Conservation (phyloP, 2,797 vertebrate species). For the Glossophaga mutica region DNA sequence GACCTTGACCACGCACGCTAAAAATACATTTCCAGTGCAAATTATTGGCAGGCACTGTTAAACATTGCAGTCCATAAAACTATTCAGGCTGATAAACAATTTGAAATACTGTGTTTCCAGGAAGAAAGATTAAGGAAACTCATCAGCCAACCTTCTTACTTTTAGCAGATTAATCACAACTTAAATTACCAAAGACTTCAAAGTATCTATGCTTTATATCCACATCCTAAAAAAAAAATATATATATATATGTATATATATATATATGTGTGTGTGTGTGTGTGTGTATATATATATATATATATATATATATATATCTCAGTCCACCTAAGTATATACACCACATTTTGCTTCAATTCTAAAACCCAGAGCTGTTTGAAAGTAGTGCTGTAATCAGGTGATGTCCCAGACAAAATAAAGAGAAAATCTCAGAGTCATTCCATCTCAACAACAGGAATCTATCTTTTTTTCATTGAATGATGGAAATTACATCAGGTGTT, state of each 20-base stretch:
- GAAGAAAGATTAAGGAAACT: constrained; percentile 3
- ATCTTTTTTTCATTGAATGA: not conserved
- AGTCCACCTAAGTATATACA: not conserved
- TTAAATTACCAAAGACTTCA: not conserved
- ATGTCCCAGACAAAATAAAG: not conserved
- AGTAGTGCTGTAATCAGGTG: not conserved
- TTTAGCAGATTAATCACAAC: constrained; percentile 21
- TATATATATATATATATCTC: not conserved
- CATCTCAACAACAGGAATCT: not conserved
- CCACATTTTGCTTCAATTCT: not conserved
- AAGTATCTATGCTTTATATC: not conserved
- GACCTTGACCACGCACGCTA: not conserved
- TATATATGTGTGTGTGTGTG: no score
- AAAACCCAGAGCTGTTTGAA: not conserved
- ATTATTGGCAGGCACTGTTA: constrained; percentile 15
- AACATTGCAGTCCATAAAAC: constrained; percentile 20
- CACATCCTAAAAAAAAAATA: not conserved
- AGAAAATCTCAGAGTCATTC: not conserved
- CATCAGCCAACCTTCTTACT: not conserved
- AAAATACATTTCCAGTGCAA: not conserved
- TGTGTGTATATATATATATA: not conserved
- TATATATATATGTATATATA: not conserved
- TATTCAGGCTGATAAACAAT: not conserved
- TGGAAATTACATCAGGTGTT: not conserved
- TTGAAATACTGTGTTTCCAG: constrained; percentile 2